Conservation (phyloP, 1,140 invertebrate species). For the Drosophila funebris region DNA sequence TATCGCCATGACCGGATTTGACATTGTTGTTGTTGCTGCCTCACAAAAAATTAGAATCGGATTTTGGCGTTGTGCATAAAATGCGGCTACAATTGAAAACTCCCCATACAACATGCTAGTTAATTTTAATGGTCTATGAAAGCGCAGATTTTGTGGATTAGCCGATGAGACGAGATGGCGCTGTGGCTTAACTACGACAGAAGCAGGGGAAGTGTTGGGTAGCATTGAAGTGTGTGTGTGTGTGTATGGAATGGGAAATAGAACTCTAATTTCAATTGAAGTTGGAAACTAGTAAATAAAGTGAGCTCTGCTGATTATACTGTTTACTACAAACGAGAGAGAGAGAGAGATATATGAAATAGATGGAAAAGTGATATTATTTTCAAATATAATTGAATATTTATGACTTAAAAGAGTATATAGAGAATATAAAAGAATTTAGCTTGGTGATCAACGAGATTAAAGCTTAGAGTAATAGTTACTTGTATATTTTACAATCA, state of each 20-base stretch:
- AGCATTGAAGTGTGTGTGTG: neutral
- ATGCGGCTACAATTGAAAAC: slow-evolving; percentile 52
- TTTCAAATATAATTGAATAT: too few relatives aligned
- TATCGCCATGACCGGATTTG: slow-evolving; percentile 55
- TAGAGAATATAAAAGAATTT: too few relatives aligned
- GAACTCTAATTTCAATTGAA: neutral
- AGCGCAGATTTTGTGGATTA: slow-evolving; percentile 69
- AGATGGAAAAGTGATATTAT: too few relatives aligned
- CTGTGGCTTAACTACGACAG: neutral
- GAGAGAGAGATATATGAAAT: too few relatives aligned
- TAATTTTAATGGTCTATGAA: slow-evolving; percentile 80
- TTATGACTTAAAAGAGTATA: too few relatives aligned
- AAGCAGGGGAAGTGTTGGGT: too few relatives aligned
- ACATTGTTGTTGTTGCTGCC: slow-evolving; percentile 19
- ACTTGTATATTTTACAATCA: too few relatives aligned
- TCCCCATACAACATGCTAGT: slow-evolving; percentile 55
- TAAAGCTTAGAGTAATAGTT: too few relatives aligned
- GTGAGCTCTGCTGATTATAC: too few relatives aligned
- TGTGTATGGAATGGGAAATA: neutral
- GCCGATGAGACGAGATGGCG: slow-evolving; percentile 28
- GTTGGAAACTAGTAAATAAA: neutral
- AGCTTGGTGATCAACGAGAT: too few relatives aligned
- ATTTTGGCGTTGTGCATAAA: slow-evolving; percentile 65
- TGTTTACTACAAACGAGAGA: too few relatives aligned
- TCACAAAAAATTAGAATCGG: slow-evolving; percentile 64